A percentile compares a stretch with the other conserved stretches of the same genome.
These are phyloP conservation scores for Tenthredo scrophulariae DNA, from an alignment of 2,888 invertebrate species.

Conservation along the genomic window DNA sequence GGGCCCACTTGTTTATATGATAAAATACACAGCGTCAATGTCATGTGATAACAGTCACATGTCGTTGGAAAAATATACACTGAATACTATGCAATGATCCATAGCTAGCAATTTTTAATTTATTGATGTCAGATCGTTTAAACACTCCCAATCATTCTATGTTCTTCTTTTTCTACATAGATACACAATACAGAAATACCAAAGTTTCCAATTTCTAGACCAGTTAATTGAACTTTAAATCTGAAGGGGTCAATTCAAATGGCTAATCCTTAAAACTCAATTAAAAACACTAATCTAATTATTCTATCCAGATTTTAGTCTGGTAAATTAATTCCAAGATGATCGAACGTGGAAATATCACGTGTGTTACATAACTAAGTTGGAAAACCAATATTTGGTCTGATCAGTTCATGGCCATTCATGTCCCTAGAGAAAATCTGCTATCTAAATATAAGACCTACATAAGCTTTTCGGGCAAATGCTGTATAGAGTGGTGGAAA, in stretches of 20 bases:
- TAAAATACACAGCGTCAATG: neutral
- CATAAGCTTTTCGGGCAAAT: neutral
- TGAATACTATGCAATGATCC: neutral
- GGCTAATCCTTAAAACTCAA: neutral
- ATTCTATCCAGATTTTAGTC: neutral
- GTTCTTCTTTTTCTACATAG: neutral
- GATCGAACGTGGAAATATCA: neutral
- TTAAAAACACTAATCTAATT: neutral
- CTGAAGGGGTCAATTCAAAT: neutral
- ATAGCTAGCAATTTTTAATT: neutral
- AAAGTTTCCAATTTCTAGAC: neutral
- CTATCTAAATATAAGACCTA: neutral
- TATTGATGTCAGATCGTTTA: neutral
- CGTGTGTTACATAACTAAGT: neutral
- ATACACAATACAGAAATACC: neutral
- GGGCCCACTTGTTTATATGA: neutral
- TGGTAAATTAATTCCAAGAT: neutral
- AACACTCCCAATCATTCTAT: neutral
- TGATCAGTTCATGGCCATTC: neutral
- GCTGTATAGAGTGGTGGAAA: neutral
- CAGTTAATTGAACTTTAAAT: neutral
- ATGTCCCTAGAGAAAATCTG: neutral
- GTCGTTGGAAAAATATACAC: neutral
- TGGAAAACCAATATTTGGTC: neutral
- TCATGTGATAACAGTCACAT: neutral